phyloP scores from a whole-genome alignment of 1,140 invertebrate genomes.

The Aphis craccivora region DNA sequence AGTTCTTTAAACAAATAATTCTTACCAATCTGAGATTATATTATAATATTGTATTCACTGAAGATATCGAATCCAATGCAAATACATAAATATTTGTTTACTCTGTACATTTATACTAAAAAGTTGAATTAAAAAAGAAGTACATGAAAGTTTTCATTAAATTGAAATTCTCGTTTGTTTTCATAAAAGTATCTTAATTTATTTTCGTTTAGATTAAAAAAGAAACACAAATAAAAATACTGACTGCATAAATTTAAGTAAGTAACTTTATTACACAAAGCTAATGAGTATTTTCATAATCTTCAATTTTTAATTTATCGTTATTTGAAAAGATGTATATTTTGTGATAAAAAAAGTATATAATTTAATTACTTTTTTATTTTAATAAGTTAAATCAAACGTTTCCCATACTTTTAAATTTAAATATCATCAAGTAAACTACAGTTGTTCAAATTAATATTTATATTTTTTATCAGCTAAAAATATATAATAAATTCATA shows the following conservation, averaged over 20 bases:
- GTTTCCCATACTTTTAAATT: not conserved
- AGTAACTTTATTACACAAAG: not conserved
- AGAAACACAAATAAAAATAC: not conserved
- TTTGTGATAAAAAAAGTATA: not conserved
- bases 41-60: not conserved
- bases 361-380: not conserved
- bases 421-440: not conserved
- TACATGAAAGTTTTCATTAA: not conserved
- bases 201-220: not conserved
- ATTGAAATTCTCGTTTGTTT: not conserved
- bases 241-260: not conserved
- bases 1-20: not conserved
- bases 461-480: not conserved
- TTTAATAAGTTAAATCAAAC: not conserved
- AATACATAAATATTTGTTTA: not conserved
- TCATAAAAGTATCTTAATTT: constrained; percentile 21
- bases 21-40: not conserved
- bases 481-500: not conserved
- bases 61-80: not conserved
- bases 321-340: not conserved
- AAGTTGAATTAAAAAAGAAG: not conserved
- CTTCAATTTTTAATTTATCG: not conserved
- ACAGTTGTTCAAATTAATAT: not conserved
- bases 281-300: constrained; percentile 22
- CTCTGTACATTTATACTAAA: not conserved